Percentiles rank a stretch among this genome's conserved stretches.
Conservation (phyloP, 2,888 invertebrate species). For the Ceratothoa steindachneri region DNA sequence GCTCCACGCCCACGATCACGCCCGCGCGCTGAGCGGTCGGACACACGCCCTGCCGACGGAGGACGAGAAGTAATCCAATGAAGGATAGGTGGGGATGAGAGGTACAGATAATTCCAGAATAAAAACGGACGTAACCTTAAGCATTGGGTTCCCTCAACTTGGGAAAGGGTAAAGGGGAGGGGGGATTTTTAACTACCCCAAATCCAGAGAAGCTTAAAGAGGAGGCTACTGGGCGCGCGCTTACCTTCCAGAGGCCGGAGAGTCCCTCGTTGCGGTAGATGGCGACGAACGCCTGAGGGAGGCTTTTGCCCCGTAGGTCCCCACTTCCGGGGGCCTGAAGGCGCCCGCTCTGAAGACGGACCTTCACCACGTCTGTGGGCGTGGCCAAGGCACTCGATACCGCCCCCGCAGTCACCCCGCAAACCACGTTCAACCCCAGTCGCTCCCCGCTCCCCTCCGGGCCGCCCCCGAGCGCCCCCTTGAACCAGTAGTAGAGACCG, state of each 20-base stretch:
- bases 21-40: slow-evolving; percentile 91
- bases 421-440: slow-evolving; percentile 52
- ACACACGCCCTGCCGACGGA: slow-evolving; percentile 81
- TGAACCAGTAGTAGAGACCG: slow-evolving; percentile 87
- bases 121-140: neutral
- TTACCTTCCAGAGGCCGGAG: slow-evolving; percentile 79
- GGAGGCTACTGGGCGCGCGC: no score
- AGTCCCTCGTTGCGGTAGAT: slow-evolving; percentile 79
- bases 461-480: slow-evolving; percentile 62
- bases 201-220: no score
- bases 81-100: neutral
- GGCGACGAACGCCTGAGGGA: slow-evolving; percentile 74
- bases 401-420: slow-evolving; percentile 60
- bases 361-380: slow-evolving; percentile 93
- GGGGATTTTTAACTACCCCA: no score
- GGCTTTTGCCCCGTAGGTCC: slow-evolving; percentile 53
- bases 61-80: neutral
- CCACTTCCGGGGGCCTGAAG: no score
- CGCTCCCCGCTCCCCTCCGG: slow-evolving; percentile 56
- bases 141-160: no score
- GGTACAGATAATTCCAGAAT: neutral
- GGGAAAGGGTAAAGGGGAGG: no score
- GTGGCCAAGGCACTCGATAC: slow-evolving; percentile 91
- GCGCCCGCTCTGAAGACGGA: slow-evolving; percentile 79
- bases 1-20: slow-evolving; percentile 86